Evolutionary conservation across 1,140 invertebrate species (phyloP).

Genomic region (Lutraria rhynchaena): DNA sequence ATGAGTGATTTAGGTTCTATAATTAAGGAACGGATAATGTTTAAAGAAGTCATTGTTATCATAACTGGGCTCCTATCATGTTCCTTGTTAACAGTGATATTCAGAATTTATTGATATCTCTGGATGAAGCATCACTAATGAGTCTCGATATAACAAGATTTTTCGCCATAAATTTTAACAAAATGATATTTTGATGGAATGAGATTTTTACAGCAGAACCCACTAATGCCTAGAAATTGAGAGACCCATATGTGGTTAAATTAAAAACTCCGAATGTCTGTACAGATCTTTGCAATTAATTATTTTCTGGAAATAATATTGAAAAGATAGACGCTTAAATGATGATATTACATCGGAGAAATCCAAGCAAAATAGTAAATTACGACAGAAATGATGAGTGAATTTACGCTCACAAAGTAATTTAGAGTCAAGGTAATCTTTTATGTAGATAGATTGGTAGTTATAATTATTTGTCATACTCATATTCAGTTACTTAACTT

Average conservation of each 20-base stretch:
- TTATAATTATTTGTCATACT: too few relatives aligned
- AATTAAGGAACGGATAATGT: conserved; percentile 31
- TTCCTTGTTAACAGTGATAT: conserved; percentile 38
- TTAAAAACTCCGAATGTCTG: background rate
- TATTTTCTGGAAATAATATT: background rate
- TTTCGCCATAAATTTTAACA: conserved; percentile 13
- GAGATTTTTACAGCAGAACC: conserved; percentile 5
- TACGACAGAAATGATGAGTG: too few relatives aligned
- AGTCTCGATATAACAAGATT: background rate
- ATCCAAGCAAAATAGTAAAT: too few relatives aligned
- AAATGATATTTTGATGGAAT: conserved; percentile 27
- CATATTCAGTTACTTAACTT: too few relatives aligned
- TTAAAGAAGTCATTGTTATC: conserved; percentile 19
- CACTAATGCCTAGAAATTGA: too few relatives aligned
- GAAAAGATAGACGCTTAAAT: too few relatives aligned
- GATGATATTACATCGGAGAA: too few relatives aligned
- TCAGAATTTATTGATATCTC: conserved; percentile 18
- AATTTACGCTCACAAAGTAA: too few relatives aligned
- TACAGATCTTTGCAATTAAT: conserved; percentile 1
- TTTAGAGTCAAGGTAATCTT: too few relatives aligned
- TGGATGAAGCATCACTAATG: conserved; percentile 7
- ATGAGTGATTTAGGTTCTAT: conserved; percentile 2
- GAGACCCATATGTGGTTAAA: conserved; percentile 20
- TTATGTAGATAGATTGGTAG: too few relatives aligned
- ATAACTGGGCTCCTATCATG: background rate